Percentiles rank a stretch among this genome's conserved stretches.
Conservation (phyloP, 2,797 vertebrate genomes). For the Sternotherus odoratus region DNA sequence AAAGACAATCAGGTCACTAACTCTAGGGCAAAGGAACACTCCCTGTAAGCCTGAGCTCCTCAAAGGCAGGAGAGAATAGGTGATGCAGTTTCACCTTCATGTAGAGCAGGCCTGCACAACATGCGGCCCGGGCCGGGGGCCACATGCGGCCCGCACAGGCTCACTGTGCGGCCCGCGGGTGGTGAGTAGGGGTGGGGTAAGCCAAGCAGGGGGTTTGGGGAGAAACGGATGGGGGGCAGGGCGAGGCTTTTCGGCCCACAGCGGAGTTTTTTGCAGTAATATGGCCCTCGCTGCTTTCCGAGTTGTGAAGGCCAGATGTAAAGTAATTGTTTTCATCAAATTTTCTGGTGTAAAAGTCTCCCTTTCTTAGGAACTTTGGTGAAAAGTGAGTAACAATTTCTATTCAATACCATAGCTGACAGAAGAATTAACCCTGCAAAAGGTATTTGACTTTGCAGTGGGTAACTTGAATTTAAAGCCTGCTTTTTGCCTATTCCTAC, state of each 20-base stretch:
- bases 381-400: not conserved
- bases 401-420: rapidly evolving
- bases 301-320: too few relatives aligned
- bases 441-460: not conserved
- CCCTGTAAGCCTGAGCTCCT: not conserved
- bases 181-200: too few relatives aligned
- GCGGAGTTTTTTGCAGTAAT: too few relatives aligned
- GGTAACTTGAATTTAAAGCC: conserved; percentile 1
- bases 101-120: too few relatives aligned
- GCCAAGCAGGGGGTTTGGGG: too few relatives aligned
- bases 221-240: too few relatives aligned
- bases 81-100: not conserved
- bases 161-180: too few relatives aligned
- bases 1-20: not conserved
- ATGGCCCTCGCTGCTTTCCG: too few relatives aligned
- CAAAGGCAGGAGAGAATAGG: not conserved
- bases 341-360: not conserved
- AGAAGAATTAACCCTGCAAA: not conserved
- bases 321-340: not conserved
- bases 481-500: not conserved
- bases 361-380: not conserved
- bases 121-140: too few relatives aligned
- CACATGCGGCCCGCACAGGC: too few relatives aligned
- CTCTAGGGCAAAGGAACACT: not conserved
- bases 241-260: too few relatives aligned